These are phyloP conservation scores for Axis porcinus DNA, from an alignment of 2,113 vertebrate species.

Conservation along the genomic window DNA sequence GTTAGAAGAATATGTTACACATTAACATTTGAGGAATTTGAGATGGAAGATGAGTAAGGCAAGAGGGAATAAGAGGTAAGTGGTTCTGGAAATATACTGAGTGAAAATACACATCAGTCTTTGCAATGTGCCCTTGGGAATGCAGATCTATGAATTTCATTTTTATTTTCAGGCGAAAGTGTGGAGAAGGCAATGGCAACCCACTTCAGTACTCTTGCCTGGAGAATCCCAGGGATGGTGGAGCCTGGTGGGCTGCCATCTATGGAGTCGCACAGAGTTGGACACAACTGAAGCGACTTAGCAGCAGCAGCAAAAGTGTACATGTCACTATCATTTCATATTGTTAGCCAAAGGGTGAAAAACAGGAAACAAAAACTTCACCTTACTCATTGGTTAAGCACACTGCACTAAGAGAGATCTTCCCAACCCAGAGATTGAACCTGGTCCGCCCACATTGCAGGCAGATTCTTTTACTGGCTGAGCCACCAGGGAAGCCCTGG, in stretches of 20 bases:
- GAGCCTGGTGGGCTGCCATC: no score
- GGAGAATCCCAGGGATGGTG: no score
- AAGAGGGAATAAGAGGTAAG: not conserved
- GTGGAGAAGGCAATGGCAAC: not conserved
- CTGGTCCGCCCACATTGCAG: not conserved
- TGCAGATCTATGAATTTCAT: not conserved
- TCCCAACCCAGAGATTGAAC: not conserved
- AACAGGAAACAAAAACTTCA: not conserved
- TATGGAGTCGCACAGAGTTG: no score
- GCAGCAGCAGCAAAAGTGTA: not conserved
- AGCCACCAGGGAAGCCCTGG: not conserved
- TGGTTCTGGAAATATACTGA: not conserved
- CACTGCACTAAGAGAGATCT: not conserved
- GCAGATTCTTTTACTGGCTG: not conserved
- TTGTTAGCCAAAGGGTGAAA: not conserved
- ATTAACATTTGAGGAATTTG: not conserved
- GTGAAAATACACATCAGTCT: not conserved
- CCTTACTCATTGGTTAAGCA: not conserved
- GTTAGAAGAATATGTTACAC: not conserved
- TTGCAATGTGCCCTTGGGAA: not conserved
- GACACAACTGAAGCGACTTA: no score
- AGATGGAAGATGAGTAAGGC: not conserved
- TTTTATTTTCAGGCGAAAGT: conserved; percentile 15
- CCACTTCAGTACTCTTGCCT: no score
- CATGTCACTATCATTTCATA: not conserved